Conservation (phyloP, 1,140 invertebrate genomes). For the Procambarus virginalis region DNA sequence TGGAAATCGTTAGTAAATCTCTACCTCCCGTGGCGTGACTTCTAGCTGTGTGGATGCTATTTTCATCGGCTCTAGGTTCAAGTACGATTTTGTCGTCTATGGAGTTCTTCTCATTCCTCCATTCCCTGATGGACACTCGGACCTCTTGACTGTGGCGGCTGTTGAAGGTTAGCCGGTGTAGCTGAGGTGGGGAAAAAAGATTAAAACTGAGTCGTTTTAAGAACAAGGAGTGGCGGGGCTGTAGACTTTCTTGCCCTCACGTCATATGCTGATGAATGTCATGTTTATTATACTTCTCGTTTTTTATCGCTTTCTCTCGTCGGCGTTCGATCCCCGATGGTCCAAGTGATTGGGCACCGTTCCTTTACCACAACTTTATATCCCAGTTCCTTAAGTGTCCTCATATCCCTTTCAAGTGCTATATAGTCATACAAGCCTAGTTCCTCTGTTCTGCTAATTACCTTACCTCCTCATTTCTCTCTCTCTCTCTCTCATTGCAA, state of each 20-base stretch:
- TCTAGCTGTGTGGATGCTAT: background rate
- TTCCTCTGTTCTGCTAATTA: background rate
- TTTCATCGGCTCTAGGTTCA: background rate
- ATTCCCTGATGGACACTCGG: conserved; percentile 42
- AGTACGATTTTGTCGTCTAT: background rate
- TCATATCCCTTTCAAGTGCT: too few species aligned
- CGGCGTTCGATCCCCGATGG: too few species aligned
- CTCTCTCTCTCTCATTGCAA: background rate
- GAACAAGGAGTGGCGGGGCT: too few species aligned
- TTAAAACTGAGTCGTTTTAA: background rate
- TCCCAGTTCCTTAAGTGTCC: too few species aligned
- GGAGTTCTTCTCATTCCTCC: conserved; percentile 27
- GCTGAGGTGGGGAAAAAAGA: conserved; percentile 69
- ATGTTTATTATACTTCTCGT: too few species aligned
- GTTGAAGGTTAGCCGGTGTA: conserved; percentile 75
- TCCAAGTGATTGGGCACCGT: too few species aligned
- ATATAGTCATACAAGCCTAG: too few species aligned
- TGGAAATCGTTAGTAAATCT: background rate
- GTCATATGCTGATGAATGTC: too few species aligned
- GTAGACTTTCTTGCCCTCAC: too few species aligned
- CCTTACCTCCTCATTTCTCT: too few species aligned
- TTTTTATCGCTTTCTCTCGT: too few species aligned
- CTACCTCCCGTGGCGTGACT: background rate
- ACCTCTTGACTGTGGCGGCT: conserved; percentile 73
- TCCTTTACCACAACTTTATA: too few species aligned